Conservation (phyloP, 2,113 vertebrate genomes). For the Mohoua ochrocephala region DNA sequence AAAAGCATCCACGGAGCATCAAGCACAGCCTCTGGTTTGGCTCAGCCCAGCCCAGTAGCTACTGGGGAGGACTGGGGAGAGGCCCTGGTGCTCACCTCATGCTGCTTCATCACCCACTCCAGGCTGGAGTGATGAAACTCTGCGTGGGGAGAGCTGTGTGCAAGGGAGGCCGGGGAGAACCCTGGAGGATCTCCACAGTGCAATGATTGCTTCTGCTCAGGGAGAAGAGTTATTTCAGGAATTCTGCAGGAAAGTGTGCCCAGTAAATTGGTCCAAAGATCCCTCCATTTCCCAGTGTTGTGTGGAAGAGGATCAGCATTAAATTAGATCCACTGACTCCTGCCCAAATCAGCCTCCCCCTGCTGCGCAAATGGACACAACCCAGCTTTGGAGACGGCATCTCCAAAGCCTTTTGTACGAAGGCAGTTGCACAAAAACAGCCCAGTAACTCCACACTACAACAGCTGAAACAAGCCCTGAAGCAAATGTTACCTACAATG, state of each 20-base stretch:
- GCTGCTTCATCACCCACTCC: not conserved
- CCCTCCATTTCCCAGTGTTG: not conserved
- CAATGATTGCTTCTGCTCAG: not conserved
- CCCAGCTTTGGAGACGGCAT: not conserved
- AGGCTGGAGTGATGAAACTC: not conserved
- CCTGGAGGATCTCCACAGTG: not conserved
- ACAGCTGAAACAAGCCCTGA: not conserved
- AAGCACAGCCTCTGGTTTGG: not conserved
- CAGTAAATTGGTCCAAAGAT: not conserved
- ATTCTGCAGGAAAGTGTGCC: not conserved
- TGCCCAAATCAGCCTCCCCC: not conserved
- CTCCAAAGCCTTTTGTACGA: no score
- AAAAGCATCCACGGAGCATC: not conserved
- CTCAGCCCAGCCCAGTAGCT: not conserved
- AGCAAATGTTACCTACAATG: not conserved
- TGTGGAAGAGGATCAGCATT: not conserved
- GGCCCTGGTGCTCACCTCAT: fast-evolving
- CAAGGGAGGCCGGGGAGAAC: not conserved
- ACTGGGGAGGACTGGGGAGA: not conserved
- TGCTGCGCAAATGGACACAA: not conserved
- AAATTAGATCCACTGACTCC: not conserved
- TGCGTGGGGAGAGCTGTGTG: not conserved
- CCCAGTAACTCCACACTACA: not conserved
- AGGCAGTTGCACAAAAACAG: not conserved
- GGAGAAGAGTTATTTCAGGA: not conserved